Evolutionary conservation across 2,113 vertebrate species (phyloP).

Genomic region (Perognathus longimembris): DNA sequence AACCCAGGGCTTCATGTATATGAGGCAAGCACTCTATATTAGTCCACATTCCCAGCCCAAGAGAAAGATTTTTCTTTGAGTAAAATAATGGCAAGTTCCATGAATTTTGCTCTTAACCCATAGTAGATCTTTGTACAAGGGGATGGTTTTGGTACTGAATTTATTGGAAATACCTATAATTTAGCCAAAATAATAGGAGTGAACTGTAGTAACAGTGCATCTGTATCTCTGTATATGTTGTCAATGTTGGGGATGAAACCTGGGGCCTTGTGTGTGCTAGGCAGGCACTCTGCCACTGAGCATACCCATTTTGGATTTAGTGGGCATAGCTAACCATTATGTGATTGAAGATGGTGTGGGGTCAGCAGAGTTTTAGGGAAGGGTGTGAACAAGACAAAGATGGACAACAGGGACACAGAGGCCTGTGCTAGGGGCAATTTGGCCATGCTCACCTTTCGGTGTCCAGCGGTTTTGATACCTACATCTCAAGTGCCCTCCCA

Average conservation of each 20-base stretch:
- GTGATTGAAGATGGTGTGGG: background rate
- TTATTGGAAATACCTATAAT: background rate
- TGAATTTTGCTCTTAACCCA: too few relatives aligned
- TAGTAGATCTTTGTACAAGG: background rate
- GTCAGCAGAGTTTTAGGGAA: background rate
- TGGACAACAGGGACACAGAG: background rate
- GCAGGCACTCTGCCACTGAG: too few relatives aligned
- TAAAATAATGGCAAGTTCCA: background rate
- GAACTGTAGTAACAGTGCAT: too few relatives aligned
- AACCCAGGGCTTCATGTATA: too few relatives aligned
- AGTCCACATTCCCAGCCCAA: too few relatives aligned
- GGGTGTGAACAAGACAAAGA: background rate
- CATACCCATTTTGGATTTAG: background rate
- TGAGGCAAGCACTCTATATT: too few relatives aligned
- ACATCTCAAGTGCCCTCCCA: background rate
- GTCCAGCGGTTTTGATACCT: background rate
- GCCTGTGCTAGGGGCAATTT: too few relatives aligned
- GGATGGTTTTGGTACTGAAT: background rate
- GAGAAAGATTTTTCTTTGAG: slow-evolving; percentile 12
- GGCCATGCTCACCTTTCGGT: too few relatives aligned
- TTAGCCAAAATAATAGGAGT: background rate
- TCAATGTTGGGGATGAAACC: too few relatives aligned
- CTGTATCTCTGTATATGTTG: too few relatives aligned
- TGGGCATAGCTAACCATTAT: background rate
- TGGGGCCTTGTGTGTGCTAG: too few relatives aligned